Percentiles rank a stretch among this genome's conserved stretches.
These are phyloP conservation scores for Molanna angustata DNA, from an alignment of 2,888 invertebrate genomes.

Conservation along the genomic window DNA sequence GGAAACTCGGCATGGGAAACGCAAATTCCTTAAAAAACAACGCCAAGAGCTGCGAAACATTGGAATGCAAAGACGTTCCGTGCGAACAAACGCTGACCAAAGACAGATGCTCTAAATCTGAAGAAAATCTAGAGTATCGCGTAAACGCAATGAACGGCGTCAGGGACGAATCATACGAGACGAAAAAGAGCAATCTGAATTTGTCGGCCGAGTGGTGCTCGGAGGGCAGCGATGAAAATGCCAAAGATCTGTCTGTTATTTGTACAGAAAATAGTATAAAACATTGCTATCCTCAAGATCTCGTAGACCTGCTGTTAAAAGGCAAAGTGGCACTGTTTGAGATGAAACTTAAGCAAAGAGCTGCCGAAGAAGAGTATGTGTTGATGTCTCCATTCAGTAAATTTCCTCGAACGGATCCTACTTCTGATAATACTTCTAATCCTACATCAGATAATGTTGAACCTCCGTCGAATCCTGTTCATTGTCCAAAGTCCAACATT, in stretches of 20 bases:
- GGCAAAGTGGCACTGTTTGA: slow-evolving; percentile 41
- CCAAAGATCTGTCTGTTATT: slow-evolving; percentile 27
- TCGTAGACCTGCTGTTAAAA: slow-evolving; percentile 45
- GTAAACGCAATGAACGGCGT: slow-evolving; percentile 1
- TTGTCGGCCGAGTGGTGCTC: slow-evolving; percentile 36
- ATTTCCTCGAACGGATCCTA: neutral
- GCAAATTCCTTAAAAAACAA: slow-evolving; percentile 11
- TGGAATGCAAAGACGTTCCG: slow-evolving; percentile 41
- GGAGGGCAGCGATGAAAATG: slow-evolving; percentile 35
- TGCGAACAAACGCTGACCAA: slow-evolving; percentile 35
- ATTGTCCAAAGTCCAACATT: neutral
- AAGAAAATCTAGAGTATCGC: slow-evolving; percentile 21
- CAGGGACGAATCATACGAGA: slow-evolving; percentile 23
- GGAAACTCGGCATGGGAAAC: slow-evolving; percentile 44
- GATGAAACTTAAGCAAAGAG: slow-evolving; percentile 38
- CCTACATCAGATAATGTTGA: neutral
- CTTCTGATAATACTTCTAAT: neutral
- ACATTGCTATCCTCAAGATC: slow-evolving; percentile 45
- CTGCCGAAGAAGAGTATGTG: slow-evolving; percentile 45
- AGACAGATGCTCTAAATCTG: slow-evolving; percentile 38
- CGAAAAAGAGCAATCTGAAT: slow-evolving; percentile 41
- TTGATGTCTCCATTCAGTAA: slow-evolving; percentile 46
- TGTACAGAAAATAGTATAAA: slow-evolving; percentile 38
- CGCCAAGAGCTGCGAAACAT: slow-evolving; percentile 47
- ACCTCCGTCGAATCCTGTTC: neutral